Percentiles rank a stretch among this genome's conserved stretches.
Evolutionary conservation across 2,797 vertebrate genomes (phyloP).

Genomic region (Dipus sagitta): DNA sequence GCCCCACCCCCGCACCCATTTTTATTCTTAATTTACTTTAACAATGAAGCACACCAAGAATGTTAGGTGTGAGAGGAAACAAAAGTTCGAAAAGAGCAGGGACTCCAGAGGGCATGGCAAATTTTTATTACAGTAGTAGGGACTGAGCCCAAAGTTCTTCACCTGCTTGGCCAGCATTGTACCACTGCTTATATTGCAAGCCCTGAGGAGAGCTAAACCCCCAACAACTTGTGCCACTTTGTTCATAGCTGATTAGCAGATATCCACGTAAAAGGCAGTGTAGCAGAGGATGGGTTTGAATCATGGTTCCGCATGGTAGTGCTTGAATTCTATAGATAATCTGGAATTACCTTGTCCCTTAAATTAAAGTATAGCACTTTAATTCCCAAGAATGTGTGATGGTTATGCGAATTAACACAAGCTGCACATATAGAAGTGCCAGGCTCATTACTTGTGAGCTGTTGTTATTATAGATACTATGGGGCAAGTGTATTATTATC

Average conservation of each 20-base stretch:
- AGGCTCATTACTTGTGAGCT: not conserved
- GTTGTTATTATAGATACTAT: not conserved
- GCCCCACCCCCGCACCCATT: too few species aligned
- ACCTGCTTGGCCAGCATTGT: not conserved
- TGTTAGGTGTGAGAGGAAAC: not conserved
- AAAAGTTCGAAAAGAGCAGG: not conserved
- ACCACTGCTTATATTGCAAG: not conserved
- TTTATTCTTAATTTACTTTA: not conserved
- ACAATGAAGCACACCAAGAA: not conserved
- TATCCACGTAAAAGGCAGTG: not conserved
- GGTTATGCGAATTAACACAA: not conserved
- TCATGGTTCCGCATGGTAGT: not conserved
- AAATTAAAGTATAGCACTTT: slow-evolving; percentile 5
- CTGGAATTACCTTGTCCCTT: not conserved
- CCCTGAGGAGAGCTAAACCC: not conserved
- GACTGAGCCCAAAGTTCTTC: not conserved
- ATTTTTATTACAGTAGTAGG: not conserved
- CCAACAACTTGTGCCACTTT: not conserved
- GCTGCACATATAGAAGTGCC: not conserved
- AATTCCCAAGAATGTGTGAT: not conserved
- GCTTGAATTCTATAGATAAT: not conserved
- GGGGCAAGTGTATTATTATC: slow-evolving; percentile 43
- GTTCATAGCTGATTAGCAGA: not conserved
- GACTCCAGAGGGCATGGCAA: not conserved
- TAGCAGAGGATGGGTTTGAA: not conserved